phyloP scores from a whole-genome alignment of 2,888 invertebrate species.

The Parnassius mnemosyne region DNA sequence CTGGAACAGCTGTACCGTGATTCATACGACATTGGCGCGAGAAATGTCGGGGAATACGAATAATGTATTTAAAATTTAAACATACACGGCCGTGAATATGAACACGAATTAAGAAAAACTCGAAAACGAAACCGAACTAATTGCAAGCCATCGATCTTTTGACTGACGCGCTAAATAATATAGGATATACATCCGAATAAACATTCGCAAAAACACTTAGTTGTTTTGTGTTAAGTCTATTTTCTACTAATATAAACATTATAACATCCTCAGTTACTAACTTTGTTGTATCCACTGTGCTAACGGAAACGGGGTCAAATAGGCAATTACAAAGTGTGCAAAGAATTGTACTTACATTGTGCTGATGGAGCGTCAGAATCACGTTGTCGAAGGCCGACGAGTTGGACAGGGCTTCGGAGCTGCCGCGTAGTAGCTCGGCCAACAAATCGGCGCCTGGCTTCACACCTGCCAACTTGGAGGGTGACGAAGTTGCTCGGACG shows the following conservation, averaged over 20 bases:
- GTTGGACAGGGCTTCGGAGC: constrained; percentile 87
- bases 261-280: constrained; percentile 57
- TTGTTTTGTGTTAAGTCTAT: constrained; percentile 45
- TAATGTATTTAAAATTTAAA: constrained; percentile 58
- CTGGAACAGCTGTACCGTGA: constrained; percentile 71
- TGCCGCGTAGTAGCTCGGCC: constrained; percentile 88
- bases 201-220: constrained; percentile 60
- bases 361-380: constrained; percentile 72
- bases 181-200: constrained; percentile 25
- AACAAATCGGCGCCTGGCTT: constrained; percentile 82
- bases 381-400: constrained; percentile 77
- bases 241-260: constrained; percentile 64
- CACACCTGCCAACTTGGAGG: constrained; percentile 86
- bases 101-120: constrained; percentile 54
- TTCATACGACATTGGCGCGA: constrained; percentile 71
- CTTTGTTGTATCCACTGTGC: constrained; percentile 50
- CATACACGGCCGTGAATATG: constrained; percentile 59
- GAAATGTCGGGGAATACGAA: constrained; percentile 55
- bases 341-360: constrained; percentile 66
- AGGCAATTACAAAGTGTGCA: constrained; percentile 32
- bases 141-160: constrained; percentile 23
- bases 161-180: constrained; percentile 6
- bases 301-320: constrained; percentile 50
- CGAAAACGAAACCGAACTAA: constrained; percentile 37
- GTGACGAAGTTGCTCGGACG: constrained; percentile 89